Evolutionary conservation across 2,797 vertebrate species (phyloP).

Genomic region (Chiloscyllium punctatum): DNA sequence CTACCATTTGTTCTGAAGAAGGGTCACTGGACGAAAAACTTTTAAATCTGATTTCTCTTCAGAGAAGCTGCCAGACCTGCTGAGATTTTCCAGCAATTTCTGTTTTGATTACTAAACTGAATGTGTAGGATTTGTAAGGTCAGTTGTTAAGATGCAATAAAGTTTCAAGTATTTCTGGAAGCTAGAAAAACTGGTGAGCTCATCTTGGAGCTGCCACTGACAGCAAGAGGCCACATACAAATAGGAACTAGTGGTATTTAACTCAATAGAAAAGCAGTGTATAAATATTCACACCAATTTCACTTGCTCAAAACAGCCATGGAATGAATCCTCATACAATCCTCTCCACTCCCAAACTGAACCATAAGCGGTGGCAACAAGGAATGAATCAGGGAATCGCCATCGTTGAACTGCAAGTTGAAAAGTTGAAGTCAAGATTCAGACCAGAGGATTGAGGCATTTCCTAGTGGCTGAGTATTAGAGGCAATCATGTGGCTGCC

Average conservation of each 20-base stretch:
- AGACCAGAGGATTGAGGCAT: background rate
- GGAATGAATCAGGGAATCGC: background rate
- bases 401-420: background rate
- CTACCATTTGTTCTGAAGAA: too few species aligned
- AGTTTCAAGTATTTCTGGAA: background rate
- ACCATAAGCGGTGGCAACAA: background rate
- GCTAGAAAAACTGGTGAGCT: background rate
- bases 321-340: background rate
- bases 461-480: background rate
- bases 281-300: background rate
- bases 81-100: too few species aligned
- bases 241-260: background rate
- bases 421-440: background rate
- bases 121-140: background rate
- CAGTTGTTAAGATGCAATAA: background rate
- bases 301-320: background rate
- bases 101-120: background rate
- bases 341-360: background rate
- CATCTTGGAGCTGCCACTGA: background rate
- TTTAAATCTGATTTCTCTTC: too few species aligned
- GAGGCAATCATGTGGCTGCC: background rate
- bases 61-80: too few species aligned
- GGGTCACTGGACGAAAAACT: too few species aligned
- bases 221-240: background rate
- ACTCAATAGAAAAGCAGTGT: background rate